Conservation (phyloP, 2,113 vertebrate species). For the Peromyscus californicus region DNA sequence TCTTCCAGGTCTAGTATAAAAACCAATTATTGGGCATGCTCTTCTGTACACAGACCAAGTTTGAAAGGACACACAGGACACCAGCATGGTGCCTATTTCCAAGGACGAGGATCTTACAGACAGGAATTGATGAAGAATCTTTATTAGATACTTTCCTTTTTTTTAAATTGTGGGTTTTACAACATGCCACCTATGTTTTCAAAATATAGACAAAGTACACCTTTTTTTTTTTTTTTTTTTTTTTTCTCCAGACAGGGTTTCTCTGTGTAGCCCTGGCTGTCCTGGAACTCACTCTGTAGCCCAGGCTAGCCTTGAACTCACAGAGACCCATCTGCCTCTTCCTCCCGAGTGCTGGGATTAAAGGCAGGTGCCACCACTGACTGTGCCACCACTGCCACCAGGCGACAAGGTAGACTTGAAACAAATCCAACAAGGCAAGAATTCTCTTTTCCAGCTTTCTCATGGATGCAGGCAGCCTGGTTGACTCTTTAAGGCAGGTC, state of each 20-base stretch:
- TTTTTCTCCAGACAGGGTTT: not conserved
- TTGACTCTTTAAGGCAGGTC: not conserved
- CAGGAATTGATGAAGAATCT: conserved; percentile 42
- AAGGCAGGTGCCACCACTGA: not conserved
- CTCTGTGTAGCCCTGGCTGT: not conserved
- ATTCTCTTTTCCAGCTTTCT: not conserved
- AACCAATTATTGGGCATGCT: not conserved
- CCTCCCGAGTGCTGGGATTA: not conserved
- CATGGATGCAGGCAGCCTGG: not conserved
- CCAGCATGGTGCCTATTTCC: not conserved
- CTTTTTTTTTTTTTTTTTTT: not conserved
- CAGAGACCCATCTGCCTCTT: not conserved
- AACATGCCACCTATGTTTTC: not conserved
- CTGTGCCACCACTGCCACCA: no score
- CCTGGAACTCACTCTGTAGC: not conserved
- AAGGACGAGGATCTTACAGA: not conserved
- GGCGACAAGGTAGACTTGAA: conserved; percentile 10
- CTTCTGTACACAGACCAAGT: not conserved
- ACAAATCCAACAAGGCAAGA: not conserved
- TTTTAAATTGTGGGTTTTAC: not conserved
- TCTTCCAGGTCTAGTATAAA: not conserved
- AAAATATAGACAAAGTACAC: conserved; percentile 13
- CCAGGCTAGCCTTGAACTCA: not conserved
- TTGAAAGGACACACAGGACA: not conserved
- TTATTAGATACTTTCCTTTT: not conserved